A percentile compares a stretch with the other conserved stretches of the same genome.
Evolutionary conservation across 2,113 vertebrate species (phyloP).

Genomic region (Chloebia gouldiae): DNA sequence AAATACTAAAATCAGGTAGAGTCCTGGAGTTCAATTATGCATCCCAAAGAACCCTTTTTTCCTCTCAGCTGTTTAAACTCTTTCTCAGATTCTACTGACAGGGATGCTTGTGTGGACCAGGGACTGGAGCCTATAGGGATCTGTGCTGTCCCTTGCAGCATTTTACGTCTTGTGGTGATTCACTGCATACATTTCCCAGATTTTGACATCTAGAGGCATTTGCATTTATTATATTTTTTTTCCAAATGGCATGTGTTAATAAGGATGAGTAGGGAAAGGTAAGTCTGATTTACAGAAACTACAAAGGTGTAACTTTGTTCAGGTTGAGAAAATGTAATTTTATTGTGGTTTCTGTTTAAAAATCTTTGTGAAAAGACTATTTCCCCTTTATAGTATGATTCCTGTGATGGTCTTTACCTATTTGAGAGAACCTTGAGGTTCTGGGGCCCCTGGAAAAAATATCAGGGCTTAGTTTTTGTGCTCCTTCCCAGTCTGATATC

Average conservation of each 20-base stretch:
- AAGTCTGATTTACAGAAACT: not conserved
- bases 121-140: rapidly evolving
- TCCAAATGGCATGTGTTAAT: not conserved
- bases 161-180: not conserved
- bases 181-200: not conserved
- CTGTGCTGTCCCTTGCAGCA: not conserved
- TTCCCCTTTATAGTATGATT: not conserved
- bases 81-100: not conserved
- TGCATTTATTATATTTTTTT: not conserved
- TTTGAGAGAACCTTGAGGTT: not conserved
- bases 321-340: not conserved
- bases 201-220: not conserved
- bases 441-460: not conserved
- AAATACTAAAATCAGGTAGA: not conserved
- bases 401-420: not conserved
- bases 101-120: not conserved
- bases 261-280: not conserved
- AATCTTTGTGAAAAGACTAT: not conserved
- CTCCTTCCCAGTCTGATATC: not conserved
- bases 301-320: not conserved
- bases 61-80: not conserved
- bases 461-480: not conserved
- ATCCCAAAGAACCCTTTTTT: not conserved
- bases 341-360: not conserved
- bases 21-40: not conserved